Conservation (phyloP, 2,888 invertebrate genomes). For the Copidosoma aretas region DNA sequence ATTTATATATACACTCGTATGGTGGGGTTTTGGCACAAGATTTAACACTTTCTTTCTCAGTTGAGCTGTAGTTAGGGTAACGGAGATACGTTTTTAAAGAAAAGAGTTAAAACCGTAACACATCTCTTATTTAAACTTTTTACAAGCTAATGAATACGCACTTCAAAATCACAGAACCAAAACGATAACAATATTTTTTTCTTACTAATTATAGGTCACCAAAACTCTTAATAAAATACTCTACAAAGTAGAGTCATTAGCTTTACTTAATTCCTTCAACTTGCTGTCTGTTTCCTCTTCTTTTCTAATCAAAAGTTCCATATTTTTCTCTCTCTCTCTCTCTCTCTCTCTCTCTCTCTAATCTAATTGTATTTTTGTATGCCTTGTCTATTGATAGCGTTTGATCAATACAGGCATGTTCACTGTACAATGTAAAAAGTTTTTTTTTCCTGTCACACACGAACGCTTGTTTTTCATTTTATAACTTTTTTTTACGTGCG, state of each 20-base stretch:
- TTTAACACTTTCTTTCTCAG: slow-evolving; percentile 41
- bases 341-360: slow-evolving; percentile 16
- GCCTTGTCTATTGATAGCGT: slow-evolving; percentile 48
- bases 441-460: slow-evolving; percentile 42
- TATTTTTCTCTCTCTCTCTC: slow-evolving; percentile 5
- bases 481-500: slow-evolving; percentile 43
- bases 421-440: slow-evolving; percentile 63
- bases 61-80: slow-evolving; percentile 31
- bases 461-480: slow-evolving; percentile 33
- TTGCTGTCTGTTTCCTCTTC: slow-evolving; percentile 25
- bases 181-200: slow-evolving; percentile 49
- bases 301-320: slow-evolving; percentile 24
- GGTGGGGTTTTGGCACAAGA: slow-evolving; percentile 43
- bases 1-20: slow-evolving; percentile 21
- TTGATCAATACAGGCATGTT: slow-evolving; percentile 58
- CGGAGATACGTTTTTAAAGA: slow-evolving; percentile 38
- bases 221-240: slow-evolving; percentile 25
- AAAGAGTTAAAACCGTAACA: slow-evolving; percentile 57
- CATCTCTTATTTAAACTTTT: slow-evolving; percentile 58
- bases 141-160: slow-evolving; percentile 62
- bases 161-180: slow-evolving; percentile 62
- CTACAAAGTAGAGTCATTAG: slow-evolving; percentile 32
- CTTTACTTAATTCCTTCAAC: slow-evolving; percentile 19
- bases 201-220: slow-evolving; percentile 27
- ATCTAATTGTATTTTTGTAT: slow-evolving; percentile 28